phyloP scores from a whole-genome alignment of 2,888 invertebrate species.

The Exephanes ischioxanthus region DNA sequence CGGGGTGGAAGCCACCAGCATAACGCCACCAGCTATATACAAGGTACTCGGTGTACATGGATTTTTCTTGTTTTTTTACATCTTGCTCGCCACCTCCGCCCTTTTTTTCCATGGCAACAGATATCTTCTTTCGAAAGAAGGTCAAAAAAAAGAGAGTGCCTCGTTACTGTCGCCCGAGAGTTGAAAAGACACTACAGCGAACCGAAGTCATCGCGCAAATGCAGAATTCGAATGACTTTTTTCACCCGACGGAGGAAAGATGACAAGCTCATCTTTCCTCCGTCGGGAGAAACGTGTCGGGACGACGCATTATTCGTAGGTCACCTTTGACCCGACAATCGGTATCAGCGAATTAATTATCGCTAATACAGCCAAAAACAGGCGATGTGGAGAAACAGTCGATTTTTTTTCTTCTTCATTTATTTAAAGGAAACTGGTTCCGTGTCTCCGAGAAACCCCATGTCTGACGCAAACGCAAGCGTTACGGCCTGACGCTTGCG shows the following conservation, averaged over 20 bases:
- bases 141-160: not conserved
- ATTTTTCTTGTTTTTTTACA: constrained; percentile 17
- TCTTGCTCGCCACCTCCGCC: not conserved
- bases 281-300: no score
- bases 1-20: constrained; percentile 9
- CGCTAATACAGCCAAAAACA: not conserved
- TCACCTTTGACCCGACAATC: no score
- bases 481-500: constrained; percentile 70
- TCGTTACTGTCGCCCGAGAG: constrained; percentile 1
- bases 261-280: no score
- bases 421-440: constrained; percentile 7
- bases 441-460: constrained; percentile 8
- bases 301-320: not conserved
- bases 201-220: not conserved
- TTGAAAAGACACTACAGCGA: not conserved
- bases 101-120: not conserved
- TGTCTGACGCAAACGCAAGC: no score
- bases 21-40: not conserved
- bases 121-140: not conserved
- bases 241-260: not conserved
- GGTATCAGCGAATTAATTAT: not conserved
- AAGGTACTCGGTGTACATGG: constrained; percentile 10
- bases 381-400: not conserved
- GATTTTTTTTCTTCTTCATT: not conserved
- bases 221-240: not conserved